Percentiles rank a stretch among this genome's conserved stretches.
Evolutionary conservation across 2,797 vertebrate genomes (phyloP).

Genomic region (Poeciliopsis infans): DNA sequence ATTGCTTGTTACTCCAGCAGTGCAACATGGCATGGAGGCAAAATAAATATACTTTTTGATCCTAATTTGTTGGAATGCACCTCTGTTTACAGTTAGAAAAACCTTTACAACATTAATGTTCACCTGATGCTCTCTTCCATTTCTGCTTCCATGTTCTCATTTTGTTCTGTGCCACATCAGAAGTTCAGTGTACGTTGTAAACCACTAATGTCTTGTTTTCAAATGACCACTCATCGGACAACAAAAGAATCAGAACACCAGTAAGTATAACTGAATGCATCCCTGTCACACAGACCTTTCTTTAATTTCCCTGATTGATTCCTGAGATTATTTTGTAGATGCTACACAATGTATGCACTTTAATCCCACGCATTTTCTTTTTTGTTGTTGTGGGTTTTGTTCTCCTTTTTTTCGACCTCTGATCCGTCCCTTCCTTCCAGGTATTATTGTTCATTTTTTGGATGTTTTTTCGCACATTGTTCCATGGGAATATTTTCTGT

Average conservation of each 20-base stretch:
- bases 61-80: not conserved
- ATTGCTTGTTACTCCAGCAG: not conserved
- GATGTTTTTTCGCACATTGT: slow-evolving; percentile 60
- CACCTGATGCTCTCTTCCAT: slow-evolving; percentile 1
- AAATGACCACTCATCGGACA: slow-evolving; percentile 86
- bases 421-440: slow-evolving; percentile 50
- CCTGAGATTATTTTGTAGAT: slow-evolving; percentile 55
- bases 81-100: not conserved
- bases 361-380: slow-evolving; percentile 66
- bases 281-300: slow-evolving; percentile 70
- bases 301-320: slow-evolving; percentile 62
- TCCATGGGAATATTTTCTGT: slow-evolving; percentile 47
- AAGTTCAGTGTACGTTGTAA: slow-evolving; percentile 84
- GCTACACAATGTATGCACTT: slow-evolving; percentile 57
- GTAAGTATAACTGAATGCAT: slow-evolving; percentile 84
- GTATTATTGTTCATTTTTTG: slow-evolving; percentile 55
- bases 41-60: not conserved
- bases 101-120: not conserved
- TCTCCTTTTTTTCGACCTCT: slow-evolving; percentile 40
- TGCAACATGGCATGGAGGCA: not conserved
- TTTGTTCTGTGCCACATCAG: slow-evolving; percentile 78
- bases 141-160: slow-evolving; percentile 23
- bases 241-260: slow-evolving; percentile 81
- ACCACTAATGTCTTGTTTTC: slow-evolving; percentile 89
- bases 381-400: slow-evolving; percentile 57